phyloP scores from a whole-genome alignment of 1,140 invertebrate species.

The Anadara kagoshimensis region DNA sequence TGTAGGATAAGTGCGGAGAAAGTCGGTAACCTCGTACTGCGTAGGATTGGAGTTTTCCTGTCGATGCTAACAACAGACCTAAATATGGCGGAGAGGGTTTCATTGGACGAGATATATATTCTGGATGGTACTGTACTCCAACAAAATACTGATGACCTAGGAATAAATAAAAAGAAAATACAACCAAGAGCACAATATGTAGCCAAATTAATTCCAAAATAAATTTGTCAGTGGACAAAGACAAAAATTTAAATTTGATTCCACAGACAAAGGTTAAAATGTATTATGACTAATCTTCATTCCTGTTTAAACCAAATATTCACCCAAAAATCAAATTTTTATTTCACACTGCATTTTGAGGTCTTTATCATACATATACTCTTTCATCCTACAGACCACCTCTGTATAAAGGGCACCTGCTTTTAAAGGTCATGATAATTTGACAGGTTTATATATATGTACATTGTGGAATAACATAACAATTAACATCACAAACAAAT shows the following conservation, averaged over 20 bases:
- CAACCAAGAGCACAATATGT: too few relatives aligned
- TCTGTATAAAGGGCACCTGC: too few relatives aligned
- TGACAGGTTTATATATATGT: too few relatives aligned
- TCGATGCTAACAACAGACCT: constrained; percentile 86
- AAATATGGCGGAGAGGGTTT: constrained; percentile 96
- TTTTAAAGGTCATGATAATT: too few relatives aligned
- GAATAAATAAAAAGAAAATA: constrained; percentile 42
- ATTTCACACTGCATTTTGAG: too few relatives aligned
- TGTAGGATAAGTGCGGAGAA: constrained; percentile 64
- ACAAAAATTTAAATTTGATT: too few relatives aligned
- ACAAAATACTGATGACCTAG: constrained; percentile 92
- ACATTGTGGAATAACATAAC: too few relatives aligned
- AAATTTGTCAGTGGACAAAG: background rate
- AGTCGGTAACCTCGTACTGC: constrained; percentile 57
- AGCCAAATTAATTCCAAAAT: background rate
- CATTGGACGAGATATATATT: constrained; percentile 95
- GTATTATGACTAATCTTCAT: background rate
- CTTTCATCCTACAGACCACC: too few relatives aligned
- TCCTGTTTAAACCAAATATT: too few relatives aligned
- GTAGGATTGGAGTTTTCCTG: constrained; percentile 59
- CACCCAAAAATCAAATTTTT: too few relatives aligned
- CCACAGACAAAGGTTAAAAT: background rate
- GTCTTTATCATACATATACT: too few relatives aligned
- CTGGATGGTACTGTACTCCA: constrained; percentile 97
- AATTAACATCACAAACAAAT: constrained; percentile 2